Base-by-base conservation (phyloP, 2,113 vertebrate species). In the Xenopus laevis region DNA sequence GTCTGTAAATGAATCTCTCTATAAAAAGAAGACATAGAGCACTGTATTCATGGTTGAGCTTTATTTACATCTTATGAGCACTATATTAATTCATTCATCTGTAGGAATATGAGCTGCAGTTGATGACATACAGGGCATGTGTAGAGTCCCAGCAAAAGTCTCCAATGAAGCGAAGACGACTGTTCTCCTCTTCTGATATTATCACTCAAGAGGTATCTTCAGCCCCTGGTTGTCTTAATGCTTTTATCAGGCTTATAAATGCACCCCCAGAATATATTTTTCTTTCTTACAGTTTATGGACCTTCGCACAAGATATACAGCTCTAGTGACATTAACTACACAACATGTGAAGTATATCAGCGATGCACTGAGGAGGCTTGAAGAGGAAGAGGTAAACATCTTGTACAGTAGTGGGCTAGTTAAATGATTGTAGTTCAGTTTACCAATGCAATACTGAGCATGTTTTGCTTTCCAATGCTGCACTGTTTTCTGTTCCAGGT, bases 261-360 rank as follows among this genome's bases (percentile, higher is more conserved):
- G 18, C 15, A 21, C 8, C 40, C 52, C 4, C 12, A 50, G 4
- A 50, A 50, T 13, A 50, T 50, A 5, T 50, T 50, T 27, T 50
- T 50, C 1, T 5, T 30, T 80, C 12, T 69, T 76, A 0, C n/a
- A 99, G 97, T 98, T 99, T 77, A 99, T 99, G 97, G 97, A 99
- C 81, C 55, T 99, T 59, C 90, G 96, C 62, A 99, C 97, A 23
- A 95, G 94, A 0, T 98, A 99, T 79, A 99, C 97, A 0, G 96
- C 97, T 13, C 79, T 98, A 86, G 96, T 99, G 23, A 99, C 97
- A 0, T 79, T 98, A 78, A 98, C 97, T 2, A 98, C 96, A 0
- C 97, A 99, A 81, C 96, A 99, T 2, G 96, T 98, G 10, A 99
- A 98, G 81, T 99, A 98, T 79, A 99, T 99, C 88, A 98, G 94